Evolutionary conservation across 1,140 invertebrate genomes (phyloP), one percentile per base, ranked within the genome.

Genomic region (Liolophura sinensis): DNA sequence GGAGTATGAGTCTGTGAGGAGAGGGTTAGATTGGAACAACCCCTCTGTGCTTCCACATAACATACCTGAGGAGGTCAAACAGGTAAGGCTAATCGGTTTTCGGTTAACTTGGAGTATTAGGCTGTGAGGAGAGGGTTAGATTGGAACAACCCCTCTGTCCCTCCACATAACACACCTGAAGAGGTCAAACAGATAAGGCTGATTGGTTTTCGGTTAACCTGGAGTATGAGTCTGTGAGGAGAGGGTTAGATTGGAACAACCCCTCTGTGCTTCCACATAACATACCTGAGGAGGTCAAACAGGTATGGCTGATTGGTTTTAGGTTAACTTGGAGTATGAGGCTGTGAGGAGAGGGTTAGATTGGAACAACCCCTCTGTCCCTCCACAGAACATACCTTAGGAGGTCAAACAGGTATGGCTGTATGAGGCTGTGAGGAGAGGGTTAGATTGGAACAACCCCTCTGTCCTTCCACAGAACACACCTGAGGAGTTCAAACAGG

Each of bases 241-340:
- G 95, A 78, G 95, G 95, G 0, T 84, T 98, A 0, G 98, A 98
- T 82, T 87, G 94, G 58, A 95, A 95, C 85, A 90, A 93, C 70
- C 94, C 95, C 0, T 94, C 94, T 62, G 89, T 96, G 1, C 96
- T 96, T 52, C 95, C 96, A 0, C 92, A 91, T n/a, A 91, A 92
- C 27, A 90, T 90, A 70, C 88, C 92, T 0, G 95, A 98, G 84
- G 94, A 98, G 87, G 86, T 92, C 78, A 97, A 97, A 94, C 97
- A 97, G 84, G 95, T 95, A 0, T 85, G 94, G 46, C n/a, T n/a
- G 40, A 95, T 97, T n/a, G 16, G 92, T 93, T 5, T n/a, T n/a
- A n/a, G n/a, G n/a, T n/a, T n/a, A n/a, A n/a, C n/a, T n/a, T n/a
- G 84, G 96, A 98, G 83, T 88, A 98, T 76, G 97, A 99, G 86